Conservation (phyloP, 1,140 invertebrate species). For the Sitodiplosis mosellana region DNA sequence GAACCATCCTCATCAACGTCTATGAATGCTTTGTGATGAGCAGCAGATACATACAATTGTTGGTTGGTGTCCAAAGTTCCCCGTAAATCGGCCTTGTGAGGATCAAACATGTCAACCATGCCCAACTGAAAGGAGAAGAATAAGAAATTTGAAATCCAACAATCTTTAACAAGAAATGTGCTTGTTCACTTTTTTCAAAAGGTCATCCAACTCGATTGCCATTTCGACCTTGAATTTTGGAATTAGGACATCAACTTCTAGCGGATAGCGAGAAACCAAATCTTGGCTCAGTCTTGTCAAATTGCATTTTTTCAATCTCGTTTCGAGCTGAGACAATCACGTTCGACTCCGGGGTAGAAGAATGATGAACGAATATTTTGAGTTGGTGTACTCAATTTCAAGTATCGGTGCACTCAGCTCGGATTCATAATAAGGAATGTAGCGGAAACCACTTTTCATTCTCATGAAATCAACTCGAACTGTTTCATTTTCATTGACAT, state of each 20-base stretch:
- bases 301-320: slow-evolving; percentile 19
- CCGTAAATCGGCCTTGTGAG: slow-evolving; percentile 30
- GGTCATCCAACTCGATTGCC: slow-evolving; percentile 24
- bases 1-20: slow-evolving; percentile 52
- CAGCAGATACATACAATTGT: slow-evolving; percentile 25
- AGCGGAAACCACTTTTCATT: slow-evolving; percentile 22
- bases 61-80: slow-evolving; percentile 22
- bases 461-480: slow-evolving; percentile 33
- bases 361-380: slow-evolving; percentile 32
- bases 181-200: slow-evolving; percentile 24
- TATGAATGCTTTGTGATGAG: slow-evolving; percentile 47
- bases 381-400: slow-evolving; percentile 31
- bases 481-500: slow-evolving; percentile 18
- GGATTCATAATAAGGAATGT: slow-evolving; percentile 16
- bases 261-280: slow-evolving; percentile 4
- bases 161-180: background rate
- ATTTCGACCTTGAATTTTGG: slow-evolving; percentile 38
- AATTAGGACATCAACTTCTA: slow-evolving; percentile 26
- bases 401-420: slow-evolving; percentile 25
- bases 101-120: slow-evolving; percentile 16
- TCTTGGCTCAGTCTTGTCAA: slow-evolving; percentile 10
- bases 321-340: slow-evolving; percentile 26
- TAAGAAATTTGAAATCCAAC: slow-evolving; percentile 1
- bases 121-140: slow-evolving; percentile 26
- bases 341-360: slow-evolving; percentile 34